These are phyloP conservation scores for Centruroides sculpturatus DNA, from an alignment of 1,140 invertebrate genomes.

Conservation along the genomic window DNA sequence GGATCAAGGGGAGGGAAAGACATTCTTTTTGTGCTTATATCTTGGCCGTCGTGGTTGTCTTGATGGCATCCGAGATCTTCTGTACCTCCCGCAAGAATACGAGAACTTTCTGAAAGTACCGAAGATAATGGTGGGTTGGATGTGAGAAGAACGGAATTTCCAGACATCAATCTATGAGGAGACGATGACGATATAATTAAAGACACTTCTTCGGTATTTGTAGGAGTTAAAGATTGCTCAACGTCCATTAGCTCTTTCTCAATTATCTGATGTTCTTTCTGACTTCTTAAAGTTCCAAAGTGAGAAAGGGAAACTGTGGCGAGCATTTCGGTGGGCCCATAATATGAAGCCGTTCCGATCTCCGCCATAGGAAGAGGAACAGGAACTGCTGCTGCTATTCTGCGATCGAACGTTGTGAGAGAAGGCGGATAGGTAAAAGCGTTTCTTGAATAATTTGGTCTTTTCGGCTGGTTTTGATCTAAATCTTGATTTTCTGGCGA, in stretches of 20 bases:
- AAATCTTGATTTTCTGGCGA: slow-evolving; percentile 2
- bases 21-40: too few relatives aligned
- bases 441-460: neutral
- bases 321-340: neutral
- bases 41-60: neutral
- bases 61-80: neutral
- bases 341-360: neutral
- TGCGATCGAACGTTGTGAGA: neutral
- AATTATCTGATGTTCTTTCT: neutral
- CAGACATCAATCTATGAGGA: neutral
- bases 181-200: slow-evolving; percentile 14
- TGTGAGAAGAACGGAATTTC: neutral
- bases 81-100: neutral
- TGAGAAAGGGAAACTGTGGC: slow-evolving; percentile 14
- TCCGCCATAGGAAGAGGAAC: slow-evolving; percentile 10
- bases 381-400: slow-evolving; percentile 1
- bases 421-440: neutral
- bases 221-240: slow-evolving; percentile 15
- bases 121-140: neutral
- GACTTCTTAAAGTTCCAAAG: slow-evolving; percentile 3
- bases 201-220: slow-evolving; percentile 18
- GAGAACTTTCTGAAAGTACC: neutral
- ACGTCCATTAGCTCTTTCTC: slow-evolving; percentile 3
- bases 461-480: slow-evolving; percentile 3
- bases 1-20: too few relatives aligned